Base-by-base conservation (phyloP, 1,140 invertebrate species). In the Zeugodacus cucurbitae region DNA sequence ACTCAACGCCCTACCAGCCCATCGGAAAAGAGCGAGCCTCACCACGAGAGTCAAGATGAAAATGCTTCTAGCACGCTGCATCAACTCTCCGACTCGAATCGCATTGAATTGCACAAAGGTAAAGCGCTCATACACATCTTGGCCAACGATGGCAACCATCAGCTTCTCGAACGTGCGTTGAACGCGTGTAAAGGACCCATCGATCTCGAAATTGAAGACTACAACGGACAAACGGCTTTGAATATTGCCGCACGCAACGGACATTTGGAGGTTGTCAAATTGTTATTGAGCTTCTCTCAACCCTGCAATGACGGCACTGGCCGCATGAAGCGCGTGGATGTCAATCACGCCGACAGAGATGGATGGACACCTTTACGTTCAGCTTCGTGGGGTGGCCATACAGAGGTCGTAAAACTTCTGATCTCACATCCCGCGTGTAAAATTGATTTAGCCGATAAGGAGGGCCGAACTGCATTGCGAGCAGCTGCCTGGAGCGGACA, bases 351-450 rank as follows among this genome's bases (percentile, higher is more conserved):
- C 10, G 98, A 99, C 94, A 96, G 96, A 44, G 98, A 99, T 91
- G 97, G 97, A 22, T 97, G 98, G 95, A 98, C 98, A 62, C 97
- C 98, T 4, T 94, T 99, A 57, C 94, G 97, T 89, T 97, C 97
- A 14, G 97, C 97, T 34, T 97, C 98, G 54, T 98, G 98, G 98
- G 98, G 97, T 88, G 98, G 98, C 26, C 98, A 99, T 91, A 97
- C 96, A 22, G 97, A 98, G 94, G 97, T 98, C 1, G 98, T 99
- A 3, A 96, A 97, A 86, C 94, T 97, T 34, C 94, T 99, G 29
- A 94, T 99, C 14, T 95, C 96, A 74, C 96, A 96, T 89, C 97
- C 90, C 7, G 91, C 97, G 1, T 98, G 97, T 90, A 95, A 95
- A 90, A 95, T 97, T 7, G 98, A 99, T 93, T 96, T 91, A 11